A percentile compares a stretch with the other conserved stretches of the same genome.
Evolutionary conservation across 2,113 vertebrate species (phyloP).

Genomic region (Papio anubis): DNA sequence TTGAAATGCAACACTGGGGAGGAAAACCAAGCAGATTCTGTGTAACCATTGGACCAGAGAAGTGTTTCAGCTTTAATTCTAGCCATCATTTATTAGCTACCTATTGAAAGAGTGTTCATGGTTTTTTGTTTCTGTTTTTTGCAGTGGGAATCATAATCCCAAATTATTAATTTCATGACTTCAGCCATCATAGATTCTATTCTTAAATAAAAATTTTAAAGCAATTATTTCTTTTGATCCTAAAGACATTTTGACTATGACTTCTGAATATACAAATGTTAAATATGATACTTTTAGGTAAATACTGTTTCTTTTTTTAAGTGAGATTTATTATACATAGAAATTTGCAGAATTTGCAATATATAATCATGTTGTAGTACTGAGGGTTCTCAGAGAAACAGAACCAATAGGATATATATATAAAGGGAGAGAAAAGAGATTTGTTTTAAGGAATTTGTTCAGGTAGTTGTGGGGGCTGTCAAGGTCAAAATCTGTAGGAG

Average conservation of each 20-base stretch:
- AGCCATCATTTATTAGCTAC: slow-evolving; percentile 83
- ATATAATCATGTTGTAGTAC: neutral
- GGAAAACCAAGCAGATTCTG: slow-evolving; percentile 78
- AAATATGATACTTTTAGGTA: neutral
- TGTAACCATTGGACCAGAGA: slow-evolving; percentile 77
- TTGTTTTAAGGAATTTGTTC: slow-evolving; percentile 25
- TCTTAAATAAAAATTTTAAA: slow-evolving; percentile 49
- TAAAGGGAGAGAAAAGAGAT: neutral
- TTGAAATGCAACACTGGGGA: slow-evolving; percentile 80
- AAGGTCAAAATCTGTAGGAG: slow-evolving; percentile 4
- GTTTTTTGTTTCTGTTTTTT: neutral
- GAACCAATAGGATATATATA: neutral
- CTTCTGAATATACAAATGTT: neutral
- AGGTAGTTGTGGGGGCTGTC: neutral
- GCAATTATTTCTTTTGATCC: slow-evolving; percentile 35
- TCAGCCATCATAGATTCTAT: slow-evolving; percentile 26
- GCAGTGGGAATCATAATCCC: slow-evolving; percentile 78
- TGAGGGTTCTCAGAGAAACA: slow-evolving; percentile 28
- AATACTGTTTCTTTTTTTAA: neutral
- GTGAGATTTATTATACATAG: neutral
- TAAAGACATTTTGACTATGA: slow-evolving; percentile 14
- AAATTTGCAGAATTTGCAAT: slow-evolving; percentile 42
- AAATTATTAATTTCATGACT: slow-evolving; percentile 75
- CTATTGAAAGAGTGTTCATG: slow-evolving; percentile 80
- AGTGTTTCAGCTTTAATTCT: slow-evolving; percentile 79